Evolutionary conservation across 2,113 vertebrate species (phyloP).

Genomic region (Maccullochella peelii): DNA sequence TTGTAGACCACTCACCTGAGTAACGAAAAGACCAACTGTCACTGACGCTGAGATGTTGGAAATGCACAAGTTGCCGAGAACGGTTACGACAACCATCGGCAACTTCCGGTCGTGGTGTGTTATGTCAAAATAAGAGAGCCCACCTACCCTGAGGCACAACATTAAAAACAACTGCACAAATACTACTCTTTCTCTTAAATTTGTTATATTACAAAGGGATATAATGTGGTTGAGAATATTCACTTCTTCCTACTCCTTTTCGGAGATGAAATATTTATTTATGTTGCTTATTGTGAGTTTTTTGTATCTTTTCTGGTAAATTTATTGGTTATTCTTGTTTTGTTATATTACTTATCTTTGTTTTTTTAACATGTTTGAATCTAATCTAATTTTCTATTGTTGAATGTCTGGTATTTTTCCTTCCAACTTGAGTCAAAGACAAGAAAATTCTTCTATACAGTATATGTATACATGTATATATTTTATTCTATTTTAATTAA

Average conservation of each 20-base stretch:
- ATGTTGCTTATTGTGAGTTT: too few species aligned
- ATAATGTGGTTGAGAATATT: background rate
- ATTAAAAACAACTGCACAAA: background rate
- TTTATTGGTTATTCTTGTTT: too few species aligned
- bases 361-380: too few species aligned
- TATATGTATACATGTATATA: too few species aligned
- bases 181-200: too few species aligned
- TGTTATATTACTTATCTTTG: too few species aligned
- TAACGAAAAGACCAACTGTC: slow-evolving; percentile 52
- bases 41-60: slow-evolving; percentile 53
- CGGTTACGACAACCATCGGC: too few species aligned
- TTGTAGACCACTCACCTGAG: slow-evolving; percentile 63
- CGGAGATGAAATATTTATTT: too few species aligned
- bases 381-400: background rate
- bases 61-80: slow-evolving; percentile 28
- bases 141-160: fast-evolving
- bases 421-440: background rate
- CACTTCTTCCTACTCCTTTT: too few species aligned
- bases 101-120: slow-evolving; percentile 25
- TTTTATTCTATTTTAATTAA: too few species aligned
- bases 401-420: background rate
- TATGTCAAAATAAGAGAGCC: slow-evolving; percentile 61
- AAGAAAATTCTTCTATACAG: background rate
- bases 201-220: too few species aligned
- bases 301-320: too few species aligned